A percentile compares a stretch with the other conserved stretches of the same genome.
phyloP scores from a whole-genome alignment of 37 sponge, comb jelly and placozoan genomes.

The Oopsacas minuta region DNA sequence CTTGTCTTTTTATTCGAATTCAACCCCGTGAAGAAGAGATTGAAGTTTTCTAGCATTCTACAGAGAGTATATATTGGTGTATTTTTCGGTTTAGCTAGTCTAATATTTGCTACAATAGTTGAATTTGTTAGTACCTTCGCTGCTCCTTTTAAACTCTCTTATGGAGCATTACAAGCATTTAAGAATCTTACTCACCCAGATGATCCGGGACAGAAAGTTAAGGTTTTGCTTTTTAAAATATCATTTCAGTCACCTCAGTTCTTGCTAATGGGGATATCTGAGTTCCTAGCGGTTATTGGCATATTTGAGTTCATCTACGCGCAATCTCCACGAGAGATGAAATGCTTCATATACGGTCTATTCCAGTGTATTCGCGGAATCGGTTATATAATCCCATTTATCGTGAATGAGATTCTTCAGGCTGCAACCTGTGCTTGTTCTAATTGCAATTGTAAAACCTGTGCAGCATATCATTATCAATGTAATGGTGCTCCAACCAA shows the following conservation, averaged over 20 bases:
- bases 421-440: not conserved
- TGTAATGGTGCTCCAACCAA: not conserved
- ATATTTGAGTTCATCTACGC: not conserved
- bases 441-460: not conserved
- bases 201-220: not conserved
- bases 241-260: not conserved
- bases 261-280: constrained; percentile 8
- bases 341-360: not conserved
- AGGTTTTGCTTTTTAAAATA: not conserved
- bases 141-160: not conserved
- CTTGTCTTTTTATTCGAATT: not conserved
- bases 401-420: not conserved
- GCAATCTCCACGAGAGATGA: not conserved
- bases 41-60: not conserved
- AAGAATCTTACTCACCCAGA: not conserved
- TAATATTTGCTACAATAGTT: not conserved
- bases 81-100: not conserved
- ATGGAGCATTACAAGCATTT: not conserved
- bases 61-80: not conserved
- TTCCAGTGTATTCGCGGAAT: constrained; percentile 8
- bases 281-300: not conserved
- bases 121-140: not conserved
- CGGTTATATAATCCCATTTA: not conserved
- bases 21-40: not conserved
- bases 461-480: not conserved